Conservation (phyloP, 2,113 vertebrate genomes). For the Microcebus ravelobensis region DNA sequence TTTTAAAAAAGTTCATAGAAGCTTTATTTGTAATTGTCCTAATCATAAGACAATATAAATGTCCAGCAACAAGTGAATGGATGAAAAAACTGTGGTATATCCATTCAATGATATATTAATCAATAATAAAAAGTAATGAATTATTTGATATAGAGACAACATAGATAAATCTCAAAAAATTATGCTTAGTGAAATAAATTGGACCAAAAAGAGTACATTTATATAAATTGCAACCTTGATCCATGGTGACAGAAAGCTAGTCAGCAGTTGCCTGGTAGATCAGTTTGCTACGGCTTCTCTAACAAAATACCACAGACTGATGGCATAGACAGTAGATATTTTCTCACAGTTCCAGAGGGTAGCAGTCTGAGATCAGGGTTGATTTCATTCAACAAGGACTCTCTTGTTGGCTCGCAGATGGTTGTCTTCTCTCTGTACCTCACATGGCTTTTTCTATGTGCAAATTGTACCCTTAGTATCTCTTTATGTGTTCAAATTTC, state of each 20-base stretch:
- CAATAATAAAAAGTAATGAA: not conserved
- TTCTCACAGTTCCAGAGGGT: not conserved
- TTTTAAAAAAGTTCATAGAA: not conserved
- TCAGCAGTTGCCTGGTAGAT: not conserved
- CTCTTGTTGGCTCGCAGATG: not conserved
- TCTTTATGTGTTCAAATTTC: not conserved
- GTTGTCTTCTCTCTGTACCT: not conserved
- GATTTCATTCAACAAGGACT: not conserved
- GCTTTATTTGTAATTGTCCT: not conserved
- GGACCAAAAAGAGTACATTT: not conserved
- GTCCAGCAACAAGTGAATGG: not conserved
- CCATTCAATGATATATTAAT: not conserved
- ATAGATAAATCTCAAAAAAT: not conserved
- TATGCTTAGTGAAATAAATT: not conserved
- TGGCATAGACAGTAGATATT: not conserved
- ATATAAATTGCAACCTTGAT: not conserved
- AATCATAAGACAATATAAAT: not conserved
- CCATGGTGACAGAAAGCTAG: not conserved
- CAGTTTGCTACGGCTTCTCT: not conserved
- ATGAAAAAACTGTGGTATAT: not conserved
- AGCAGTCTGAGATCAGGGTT: not conserved
- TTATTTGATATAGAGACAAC: not conserved
- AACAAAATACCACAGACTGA: not conserved
- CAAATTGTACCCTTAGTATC: not conserved
- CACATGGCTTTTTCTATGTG: fast-evolving